Percentiles rank a stretch among this genome's conserved stretches.
Conservation (phyloP, 2,113 vertebrate genomes). For the Chloebia gouldiae region DNA sequence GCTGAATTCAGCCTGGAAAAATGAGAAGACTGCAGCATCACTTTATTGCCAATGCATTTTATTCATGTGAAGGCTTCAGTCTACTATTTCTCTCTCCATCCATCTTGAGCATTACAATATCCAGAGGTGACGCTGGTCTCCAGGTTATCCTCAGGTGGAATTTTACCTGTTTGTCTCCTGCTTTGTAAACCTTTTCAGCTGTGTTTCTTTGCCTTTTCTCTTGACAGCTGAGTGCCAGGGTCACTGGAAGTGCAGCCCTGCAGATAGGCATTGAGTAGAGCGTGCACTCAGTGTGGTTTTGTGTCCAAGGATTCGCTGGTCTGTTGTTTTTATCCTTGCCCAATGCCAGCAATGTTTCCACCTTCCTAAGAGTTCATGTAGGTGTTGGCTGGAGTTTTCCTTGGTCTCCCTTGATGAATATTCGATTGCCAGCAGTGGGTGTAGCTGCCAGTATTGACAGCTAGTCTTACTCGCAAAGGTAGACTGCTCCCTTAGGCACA, state of each 20-base stretch:
- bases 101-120: neutral
- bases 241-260: neutral
- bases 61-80: neutral
- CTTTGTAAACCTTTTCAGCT: neutral
- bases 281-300: neutral
- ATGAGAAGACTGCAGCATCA: neutral
- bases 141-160: neutral
- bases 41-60: neutral
- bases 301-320: neutral
- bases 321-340: neutral
- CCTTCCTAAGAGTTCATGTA: neutral
- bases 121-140: neutral
- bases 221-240: neutral
- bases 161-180: neutral
- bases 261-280: neutral
- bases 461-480: neutral
- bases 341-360: neutral
- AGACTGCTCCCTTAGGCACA: neutral
- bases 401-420: neutral
- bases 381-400: neutral
- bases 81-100: neutral
- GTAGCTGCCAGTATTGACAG: neutral
- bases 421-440: neutral
- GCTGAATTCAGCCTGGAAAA: neutral
- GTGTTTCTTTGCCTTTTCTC: neutral